These are phyloP conservation scores for Xiphorhynchus erythropygius DNA, from an alignment of 2,797 vertebrate genomes.

Conservation along the genomic window DNA sequence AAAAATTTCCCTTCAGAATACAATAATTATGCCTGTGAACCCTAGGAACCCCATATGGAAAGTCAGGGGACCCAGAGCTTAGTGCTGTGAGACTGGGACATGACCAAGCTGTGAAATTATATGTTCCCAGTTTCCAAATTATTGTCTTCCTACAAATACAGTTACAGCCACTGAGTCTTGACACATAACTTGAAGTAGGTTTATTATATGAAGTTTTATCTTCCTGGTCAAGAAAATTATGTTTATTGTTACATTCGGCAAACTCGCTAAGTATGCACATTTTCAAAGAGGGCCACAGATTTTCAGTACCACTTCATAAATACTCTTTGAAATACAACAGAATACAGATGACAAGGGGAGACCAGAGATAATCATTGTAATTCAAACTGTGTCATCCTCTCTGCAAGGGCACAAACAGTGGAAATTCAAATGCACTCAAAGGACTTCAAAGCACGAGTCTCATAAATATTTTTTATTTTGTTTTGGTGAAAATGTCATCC, in stretches of 20 bases:
- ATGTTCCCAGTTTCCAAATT: not conserved
- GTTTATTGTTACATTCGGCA: not conserved
- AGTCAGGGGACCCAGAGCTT: not conserved
- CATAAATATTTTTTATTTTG: not conserved
- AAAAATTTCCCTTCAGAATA: not conserved
- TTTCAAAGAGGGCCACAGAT: not conserved
- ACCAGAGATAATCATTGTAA: not conserved
- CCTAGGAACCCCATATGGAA: not conserved
- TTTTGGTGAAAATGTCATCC: not conserved
- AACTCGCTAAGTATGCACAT: not conserved
- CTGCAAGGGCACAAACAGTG: not conserved
- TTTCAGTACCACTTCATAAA: not conserved
- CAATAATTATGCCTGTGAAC: not conserved
- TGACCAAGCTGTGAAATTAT: not conserved
- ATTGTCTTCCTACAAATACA: not conserved
- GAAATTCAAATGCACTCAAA: not conserved
- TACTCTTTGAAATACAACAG: not conserved
- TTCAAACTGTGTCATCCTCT: not conserved
- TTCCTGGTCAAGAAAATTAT: not conserved
- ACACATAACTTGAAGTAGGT: not conserved
- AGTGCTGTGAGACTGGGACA: not conserved
- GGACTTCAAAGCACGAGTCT: not conserved
- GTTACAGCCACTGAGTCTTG: not conserved
- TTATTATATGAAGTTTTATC: not conserved
- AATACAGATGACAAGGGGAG: not conserved